A percentile compares a stretch with the other conserved stretches of the same genome.
Evolutionary conservation across 2,113 vertebrate genomes (phyloP).

Genomic region (Peucedramus taeniatus): DNA sequence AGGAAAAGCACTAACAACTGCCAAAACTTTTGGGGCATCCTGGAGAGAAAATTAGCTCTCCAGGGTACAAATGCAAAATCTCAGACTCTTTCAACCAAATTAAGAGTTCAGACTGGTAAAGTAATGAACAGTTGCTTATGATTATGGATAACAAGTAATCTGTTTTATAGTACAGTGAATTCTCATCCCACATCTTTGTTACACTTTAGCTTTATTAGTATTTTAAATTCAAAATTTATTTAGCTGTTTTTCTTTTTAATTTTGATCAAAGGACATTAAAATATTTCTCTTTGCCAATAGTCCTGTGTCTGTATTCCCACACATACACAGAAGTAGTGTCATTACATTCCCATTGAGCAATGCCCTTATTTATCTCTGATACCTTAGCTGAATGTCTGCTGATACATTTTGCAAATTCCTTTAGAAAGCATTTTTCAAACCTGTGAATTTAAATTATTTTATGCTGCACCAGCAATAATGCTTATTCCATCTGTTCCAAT

Average conservation of each 20-base stretch:
- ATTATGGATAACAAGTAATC: not conserved
- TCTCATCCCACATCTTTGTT: not conserved
- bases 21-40: slow-evolving; percentile 6
- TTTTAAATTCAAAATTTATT: slow-evolving; percentile 23
- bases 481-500: not conserved
- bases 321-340: not conserved
- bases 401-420: not conserved
- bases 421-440: not conserved
- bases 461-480: not conserved
- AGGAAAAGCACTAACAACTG: slow-evolving; percentile 16
- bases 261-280: slow-evolving; percentile 42
- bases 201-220: not conserved
- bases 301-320: slow-evolving; percentile 1
- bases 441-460: not conserved
- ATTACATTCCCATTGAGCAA: not conserved
- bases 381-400: not conserved
- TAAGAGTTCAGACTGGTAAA: not conserved
- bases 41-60: slow-evolving; percentile 36
- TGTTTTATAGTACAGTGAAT: not conserved
- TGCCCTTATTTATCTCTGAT: not conserved
- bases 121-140: not conserved
- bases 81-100: slow-evolving; percentile 4
- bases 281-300: not conserved
- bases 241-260: not conserved
- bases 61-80: slow-evolving; percentile 42